A percentile compares a stretch with the other conserved stretches of the same genome.
These are phyloP conservation scores for Semicossyphus pulcher DNA, from an alignment of 2,113 vertebrate species.

Conservation along the genomic window DNA sequence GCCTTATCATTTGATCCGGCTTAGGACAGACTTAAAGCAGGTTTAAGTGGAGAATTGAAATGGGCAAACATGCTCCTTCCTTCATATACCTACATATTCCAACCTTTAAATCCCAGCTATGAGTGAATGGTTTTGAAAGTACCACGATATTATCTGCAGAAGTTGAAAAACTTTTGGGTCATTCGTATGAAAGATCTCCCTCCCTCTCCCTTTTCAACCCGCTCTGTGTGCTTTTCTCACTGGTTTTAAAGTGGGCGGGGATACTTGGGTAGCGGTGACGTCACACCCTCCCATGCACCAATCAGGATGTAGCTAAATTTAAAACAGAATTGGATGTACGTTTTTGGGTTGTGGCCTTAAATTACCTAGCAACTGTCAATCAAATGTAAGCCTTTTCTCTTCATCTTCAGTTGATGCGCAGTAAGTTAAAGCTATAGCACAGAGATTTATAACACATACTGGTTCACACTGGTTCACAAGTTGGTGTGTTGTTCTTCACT, in stretches of 20 bases:
- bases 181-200: not conserved
- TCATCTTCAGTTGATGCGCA: too few relatives aligned
- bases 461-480: not conserved
- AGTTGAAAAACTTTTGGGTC: not conserved
- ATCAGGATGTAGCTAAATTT: not conserved
- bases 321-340: not conserved
- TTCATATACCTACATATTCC: not conserved
- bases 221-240: not conserved
- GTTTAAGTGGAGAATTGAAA: not conserved
- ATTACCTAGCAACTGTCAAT: not conserved
- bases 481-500: not conserved
- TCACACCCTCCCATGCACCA: not conserved
- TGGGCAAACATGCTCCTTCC: not conserved
- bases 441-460: too few relatives aligned
- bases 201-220: not conserved
- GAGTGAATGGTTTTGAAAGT: not conserved
- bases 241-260: not conserved
- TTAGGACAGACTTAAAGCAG: conserved; percentile 1
- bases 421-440: too few relatives aligned
- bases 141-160: not conserved
- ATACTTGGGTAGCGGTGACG: not conserved
- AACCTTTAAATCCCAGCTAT: not conserved
- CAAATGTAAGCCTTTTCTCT: too few relatives aligned
- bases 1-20: conserved; percentile 6
- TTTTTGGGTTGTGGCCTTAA: not conserved